Conservation (phyloP, 2,113 vertebrate genomes). For the Poecile atricapillus region DNA sequence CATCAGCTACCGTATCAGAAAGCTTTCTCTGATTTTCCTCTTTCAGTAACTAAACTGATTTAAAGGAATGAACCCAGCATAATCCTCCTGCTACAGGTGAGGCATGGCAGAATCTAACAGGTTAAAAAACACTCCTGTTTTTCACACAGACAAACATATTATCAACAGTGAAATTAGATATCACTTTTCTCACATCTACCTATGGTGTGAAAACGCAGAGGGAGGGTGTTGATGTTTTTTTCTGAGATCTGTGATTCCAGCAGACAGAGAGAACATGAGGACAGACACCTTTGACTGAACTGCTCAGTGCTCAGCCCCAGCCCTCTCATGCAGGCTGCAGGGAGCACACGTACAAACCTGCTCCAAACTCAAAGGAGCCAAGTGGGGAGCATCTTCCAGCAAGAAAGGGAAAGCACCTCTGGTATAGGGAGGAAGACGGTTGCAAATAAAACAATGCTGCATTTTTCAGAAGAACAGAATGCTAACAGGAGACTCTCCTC, state of each 20-base stretch:
- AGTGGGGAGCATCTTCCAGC: not conserved
- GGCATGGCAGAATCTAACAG: not conserved
- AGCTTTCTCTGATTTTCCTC: not conserved
- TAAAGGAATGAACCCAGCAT: not conserved
- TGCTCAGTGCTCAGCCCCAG: not conserved
- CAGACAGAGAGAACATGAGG: not conserved
- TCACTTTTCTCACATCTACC: not conserved
- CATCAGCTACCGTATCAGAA: not conserved
- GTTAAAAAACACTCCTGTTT: not conserved
- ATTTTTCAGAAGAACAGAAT: not conserved
- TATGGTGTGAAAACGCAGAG: not conserved
- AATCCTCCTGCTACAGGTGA: not conserved
- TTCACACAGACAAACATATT: not conserved
- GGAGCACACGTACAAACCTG: not conserved
- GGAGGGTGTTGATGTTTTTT: not conserved
- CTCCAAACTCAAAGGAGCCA: not conserved
- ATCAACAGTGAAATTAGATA: not conserved
- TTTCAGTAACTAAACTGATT: not conserved
- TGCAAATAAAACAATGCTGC: not conserved
- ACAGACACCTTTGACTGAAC: not conserved
- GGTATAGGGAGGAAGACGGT: not conserved
- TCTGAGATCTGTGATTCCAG: not conserved
- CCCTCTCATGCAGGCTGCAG: not conserved
- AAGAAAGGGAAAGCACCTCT: not conserved
- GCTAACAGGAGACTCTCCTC: not conserved